Conservation (phyloP, 2,888 invertebrate species). For the Netelia fuscicornis region DNA sequence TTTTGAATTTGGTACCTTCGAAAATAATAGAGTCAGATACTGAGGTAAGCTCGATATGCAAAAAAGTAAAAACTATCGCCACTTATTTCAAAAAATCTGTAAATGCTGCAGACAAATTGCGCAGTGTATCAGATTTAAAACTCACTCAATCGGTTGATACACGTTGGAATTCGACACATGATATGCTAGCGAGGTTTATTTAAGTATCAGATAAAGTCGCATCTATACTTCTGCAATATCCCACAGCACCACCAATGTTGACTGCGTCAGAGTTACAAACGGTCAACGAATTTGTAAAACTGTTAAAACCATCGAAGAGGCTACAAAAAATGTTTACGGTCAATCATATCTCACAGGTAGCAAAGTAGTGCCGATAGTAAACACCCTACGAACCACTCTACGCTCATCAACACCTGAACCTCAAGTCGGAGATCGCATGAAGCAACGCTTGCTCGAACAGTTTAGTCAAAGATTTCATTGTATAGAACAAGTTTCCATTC, state of each 20-base stretch:
- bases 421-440: constrained; percentile 45
- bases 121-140: constrained; percentile 53
- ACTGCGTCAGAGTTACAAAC: constrained; percentile 66
- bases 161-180: constrained; percentile 71
- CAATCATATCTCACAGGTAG: constrained; percentile 71
- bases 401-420: constrained; percentile 45
- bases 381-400: constrained; percentile 57
- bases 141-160: constrained; percentile 70
- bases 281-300: constrained; percentile 67
- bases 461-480: constrained; percentile 58
- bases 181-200: constrained; percentile 70
- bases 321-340: constrained; percentile 73
- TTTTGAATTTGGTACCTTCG: constrained; percentile 69
- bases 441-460: constrained; percentile 52
- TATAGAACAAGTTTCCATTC: constrained; percentile 56
- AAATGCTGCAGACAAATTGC: constrained; percentile 65
- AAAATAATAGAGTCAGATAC: constrained; percentile 55
- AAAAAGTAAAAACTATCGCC: constrained; percentile 70
- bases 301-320: constrained; percentile 71
- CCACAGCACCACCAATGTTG: constrained; percentile 62
- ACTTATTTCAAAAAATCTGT: constrained; percentile 70
- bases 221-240: constrained; percentile 69
- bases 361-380: constrained; percentile 64
- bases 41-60: constrained; percentile 57
- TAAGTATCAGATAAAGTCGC: constrained; percentile 67